A percentile compares a stretch with the other conserved stretches of the same genome.
These are phyloP conservation scores for Indri indri DNA, from an alignment of 2,113 vertebrate genomes.

Conservation along the genomic window DNA sequence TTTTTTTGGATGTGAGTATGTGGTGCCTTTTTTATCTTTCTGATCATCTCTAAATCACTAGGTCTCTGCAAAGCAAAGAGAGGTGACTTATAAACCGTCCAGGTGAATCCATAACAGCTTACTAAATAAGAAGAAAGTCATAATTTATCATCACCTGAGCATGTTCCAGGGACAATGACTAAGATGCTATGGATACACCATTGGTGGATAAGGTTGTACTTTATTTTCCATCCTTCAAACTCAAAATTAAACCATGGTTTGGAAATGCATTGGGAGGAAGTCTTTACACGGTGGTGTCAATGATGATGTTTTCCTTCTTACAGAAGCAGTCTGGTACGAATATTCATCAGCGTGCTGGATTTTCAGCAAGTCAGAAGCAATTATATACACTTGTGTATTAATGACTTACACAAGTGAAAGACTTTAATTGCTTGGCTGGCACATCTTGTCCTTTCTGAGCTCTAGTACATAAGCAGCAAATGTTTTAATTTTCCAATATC, in stretches of 20 bases:
- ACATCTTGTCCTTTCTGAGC: neutral
- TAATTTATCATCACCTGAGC: neutral
- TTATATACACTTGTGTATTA: neutral
- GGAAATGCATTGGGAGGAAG: neutral
- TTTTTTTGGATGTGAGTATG: neutral
- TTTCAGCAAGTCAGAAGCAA: slow-evolving; percentile 16
- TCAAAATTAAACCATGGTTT: slow-evolving; percentile 11
- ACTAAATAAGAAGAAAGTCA: neutral
- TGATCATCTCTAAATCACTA: neutral
- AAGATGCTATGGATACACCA: neutral
- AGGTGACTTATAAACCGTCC: neutral
- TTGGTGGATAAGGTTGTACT: neutral
- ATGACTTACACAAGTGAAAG: slow-evolving; percentile 13
- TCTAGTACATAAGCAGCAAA: slow-evolving; percentile 4
- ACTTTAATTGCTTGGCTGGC: slow-evolving; percentile 12
- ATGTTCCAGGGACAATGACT: neutral
- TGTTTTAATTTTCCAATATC: slow-evolving; percentile 44
- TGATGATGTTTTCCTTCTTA: neutral
- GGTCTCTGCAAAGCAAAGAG: neutral
- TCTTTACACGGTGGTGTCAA: neutral
- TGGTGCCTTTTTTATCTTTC: neutral
- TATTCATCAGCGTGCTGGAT: neutral
- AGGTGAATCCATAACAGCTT: neutral
- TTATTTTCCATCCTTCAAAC: neutral
- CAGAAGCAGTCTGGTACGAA: neutral